Evolutionary conservation across 2,797 vertebrate species (phyloP), one percentile per base, ranked within the genome.

Genomic region (Neopelma chrysocephalum): DNA sequence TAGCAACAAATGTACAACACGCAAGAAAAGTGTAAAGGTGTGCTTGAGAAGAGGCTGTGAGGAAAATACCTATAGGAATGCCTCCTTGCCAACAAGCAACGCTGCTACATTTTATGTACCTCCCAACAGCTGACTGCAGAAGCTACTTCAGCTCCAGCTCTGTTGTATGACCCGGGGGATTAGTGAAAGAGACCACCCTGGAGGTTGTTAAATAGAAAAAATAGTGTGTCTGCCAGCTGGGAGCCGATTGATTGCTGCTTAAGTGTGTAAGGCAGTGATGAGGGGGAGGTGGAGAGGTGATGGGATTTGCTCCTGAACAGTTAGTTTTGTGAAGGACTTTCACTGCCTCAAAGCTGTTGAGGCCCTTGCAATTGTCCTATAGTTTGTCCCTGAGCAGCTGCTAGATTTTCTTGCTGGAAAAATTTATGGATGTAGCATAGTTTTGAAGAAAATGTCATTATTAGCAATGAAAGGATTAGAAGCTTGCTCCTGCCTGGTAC

Each of bases 141-240:
- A 94, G 91, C 70, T 91, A 77, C 89, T 95, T 95, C 89, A 89
- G 79, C 84, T 86, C 91, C 80, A 88, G 69, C 69, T 90, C 95
- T 76, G 87, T 76, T 93, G 91, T 95, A 91, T 17, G 36, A 84
- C 94, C 95, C 89, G 82, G 50, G 85, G 91, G 93, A 97, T 97
- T 97, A 96, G 94, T 86, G 82, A 96, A 85, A 89, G 79, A 95
- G 93, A 97, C 93, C 96, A 97, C 93, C 96, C 95, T 91, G 91
- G 77, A 97, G 75, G 82, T 42, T 95, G 93, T 96, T 97, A 96
- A 97, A 96, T 93, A 95, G 89, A 79, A 96, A 96, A 96, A 95
- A 90, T 90, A 82, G 80, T 79, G 60, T 68, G 82, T 85, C 91
- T 97, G 85, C 90, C 96, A 96, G 95, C 91, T 96, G 94, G 94